These are phyloP conservation scores for Columba livia DNA, from an alignment of 2,113 vertebrate species.

Conservation along the genomic window DNA sequence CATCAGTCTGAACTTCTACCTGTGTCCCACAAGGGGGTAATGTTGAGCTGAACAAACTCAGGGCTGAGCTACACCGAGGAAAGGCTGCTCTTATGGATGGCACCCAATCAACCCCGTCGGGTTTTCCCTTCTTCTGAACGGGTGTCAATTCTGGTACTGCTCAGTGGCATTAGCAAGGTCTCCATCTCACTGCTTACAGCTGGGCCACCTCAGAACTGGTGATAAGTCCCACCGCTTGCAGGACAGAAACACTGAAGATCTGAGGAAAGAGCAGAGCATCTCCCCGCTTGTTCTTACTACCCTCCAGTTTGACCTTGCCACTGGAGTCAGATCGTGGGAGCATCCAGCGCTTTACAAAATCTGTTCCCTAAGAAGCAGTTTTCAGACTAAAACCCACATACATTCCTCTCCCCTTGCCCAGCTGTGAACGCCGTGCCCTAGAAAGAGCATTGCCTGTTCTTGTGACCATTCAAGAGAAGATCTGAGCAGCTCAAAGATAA, in stretches of 20 bases:
- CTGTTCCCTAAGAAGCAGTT: not conserved
- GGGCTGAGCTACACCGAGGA: not conserved
- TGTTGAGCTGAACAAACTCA: slow-evolving; percentile 50
- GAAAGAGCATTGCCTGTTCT: not conserved
- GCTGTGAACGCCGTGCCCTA: rapidly evolving
- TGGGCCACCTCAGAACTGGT: not conserved
- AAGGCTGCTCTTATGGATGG: not conserved
- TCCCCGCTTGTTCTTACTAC: not conserved
- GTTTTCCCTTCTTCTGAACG: not conserved
- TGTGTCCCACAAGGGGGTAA: slow-evolving; percentile 64
- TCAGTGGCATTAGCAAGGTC: not conserved
- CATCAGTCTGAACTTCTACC: slow-evolving; percentile 16
- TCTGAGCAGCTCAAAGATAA: slow-evolving; percentile 24
- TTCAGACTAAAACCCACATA: not conserved
- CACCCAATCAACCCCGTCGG: not conserved
- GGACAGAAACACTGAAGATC: not conserved
- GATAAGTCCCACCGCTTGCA: rapidly evolving
- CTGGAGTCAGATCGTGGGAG: not conserved
- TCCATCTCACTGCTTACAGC: not conserved
- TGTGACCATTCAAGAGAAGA: not conserved
- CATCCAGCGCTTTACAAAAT: not conserved
- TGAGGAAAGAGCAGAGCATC: not conserved
- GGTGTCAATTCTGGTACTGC: not conserved
- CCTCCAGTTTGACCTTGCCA: not conserved
- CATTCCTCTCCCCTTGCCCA: not conserved